Percentiles rank a stretch among this genome's conserved stretches.
phyloP scores from a whole-genome alignment of 2,797 vertebrate species.

The Anomalospiza imberbis region DNA sequence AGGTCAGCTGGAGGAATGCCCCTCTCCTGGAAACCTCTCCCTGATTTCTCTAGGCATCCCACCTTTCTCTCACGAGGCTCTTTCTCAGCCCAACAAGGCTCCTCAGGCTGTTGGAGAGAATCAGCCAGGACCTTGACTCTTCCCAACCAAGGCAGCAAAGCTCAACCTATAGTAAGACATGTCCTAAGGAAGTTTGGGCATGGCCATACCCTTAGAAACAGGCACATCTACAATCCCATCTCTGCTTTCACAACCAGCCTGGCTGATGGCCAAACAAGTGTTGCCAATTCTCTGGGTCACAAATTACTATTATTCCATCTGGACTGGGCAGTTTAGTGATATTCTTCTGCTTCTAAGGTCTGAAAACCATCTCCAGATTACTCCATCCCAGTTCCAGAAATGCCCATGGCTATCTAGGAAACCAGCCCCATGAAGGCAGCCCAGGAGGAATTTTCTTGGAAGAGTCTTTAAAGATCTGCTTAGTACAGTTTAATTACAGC shows the following conservation, averaged over 20 bases:
- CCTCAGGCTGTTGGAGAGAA: not conserved
- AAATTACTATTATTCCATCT: not conserved
- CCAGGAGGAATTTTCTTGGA: not conserved
- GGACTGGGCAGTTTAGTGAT: not conserved
- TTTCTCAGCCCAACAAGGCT: not conserved
- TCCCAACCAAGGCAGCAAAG: not conserved
- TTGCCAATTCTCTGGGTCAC: not conserved
- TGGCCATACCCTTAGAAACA: not conserved
- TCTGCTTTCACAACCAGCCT: not conserved
- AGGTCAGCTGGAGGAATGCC: not conserved
- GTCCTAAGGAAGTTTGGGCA: not conserved
- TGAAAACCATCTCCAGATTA: not conserved
- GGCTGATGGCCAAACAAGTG: not conserved
- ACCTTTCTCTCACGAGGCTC: not conserved
- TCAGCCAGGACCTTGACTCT: not conserved
- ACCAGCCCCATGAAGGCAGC: not conserved
- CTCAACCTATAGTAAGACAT: not conserved
- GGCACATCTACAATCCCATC: not conserved
- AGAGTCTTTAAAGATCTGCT: not conserved
- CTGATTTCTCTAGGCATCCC: not conserved
- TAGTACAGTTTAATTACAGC: not conserved
- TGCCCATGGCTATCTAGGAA: not conserved
- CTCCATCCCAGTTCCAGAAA: not conserved
- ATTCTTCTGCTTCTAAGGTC: not conserved
- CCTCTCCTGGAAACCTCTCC: not conserved